Evolutionary conservation across 2,113 vertebrate genomes (phyloP), one percentile per base, ranked within the genome.

Genomic region (Hoplias malabaricus): DNA sequence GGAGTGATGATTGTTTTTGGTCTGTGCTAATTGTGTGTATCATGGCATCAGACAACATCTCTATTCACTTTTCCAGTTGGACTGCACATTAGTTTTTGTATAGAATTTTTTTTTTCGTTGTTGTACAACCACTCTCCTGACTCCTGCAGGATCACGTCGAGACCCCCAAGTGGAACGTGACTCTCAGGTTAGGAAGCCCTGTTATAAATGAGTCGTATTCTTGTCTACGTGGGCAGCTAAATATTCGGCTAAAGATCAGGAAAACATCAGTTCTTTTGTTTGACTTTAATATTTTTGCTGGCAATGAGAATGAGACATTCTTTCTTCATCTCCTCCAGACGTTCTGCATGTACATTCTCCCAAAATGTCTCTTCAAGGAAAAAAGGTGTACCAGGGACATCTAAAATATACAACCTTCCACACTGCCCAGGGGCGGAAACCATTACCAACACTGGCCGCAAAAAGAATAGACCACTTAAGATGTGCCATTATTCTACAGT

Each of bases 401-500:
- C 33, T n/a, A 33, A 33, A 33, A 61, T n/a, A 33, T 33, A 61
- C 12, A 6, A 61, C 29, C 54, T 5, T 13, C 10, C 10, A 27
- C 27, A 10, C 53, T 56, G n/a, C 21, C 25, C 53, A 4, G n/a
- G 21, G n/a, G 54, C 25, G 14, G 16, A 43, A 43, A 43, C 4
- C 42, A 43, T 43, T 43, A 13, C 42, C 42, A 1, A 43, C 42
- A 13, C 42, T 2, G 42, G 42, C 12, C 25, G 13, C 14, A 16
- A 27, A 56, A 71, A 62, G 29, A 62, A 56, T 29, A 66, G 73
- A 56, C n/a, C n/a, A n/a, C n/a, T n/a, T n/a, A n/a, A n/a, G n/a
- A n/a, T n/a, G n/a, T n/a, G n/a, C n/a, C n/a, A n/a, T n/a, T n/a
- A n/a, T n/a, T n/a, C n/a, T n/a, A n/a, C n/a, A n/a, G n/a, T n/a